phyloP scores from a whole-genome alignment of 2,113 vertebrate species.

The Vulpes vulpes region DNA sequence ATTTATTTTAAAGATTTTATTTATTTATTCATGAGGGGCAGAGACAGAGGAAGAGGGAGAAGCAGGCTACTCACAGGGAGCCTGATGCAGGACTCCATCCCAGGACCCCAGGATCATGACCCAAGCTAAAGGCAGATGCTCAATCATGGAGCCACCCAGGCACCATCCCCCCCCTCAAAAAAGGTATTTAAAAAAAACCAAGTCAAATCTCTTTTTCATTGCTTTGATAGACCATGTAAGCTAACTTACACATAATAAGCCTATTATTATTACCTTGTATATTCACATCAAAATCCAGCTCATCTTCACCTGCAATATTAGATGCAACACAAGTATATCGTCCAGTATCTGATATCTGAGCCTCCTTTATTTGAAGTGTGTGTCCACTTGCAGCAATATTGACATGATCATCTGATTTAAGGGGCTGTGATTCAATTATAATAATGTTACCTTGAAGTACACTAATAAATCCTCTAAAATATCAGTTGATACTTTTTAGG shows the following conservation, averaged over 20 bases:
- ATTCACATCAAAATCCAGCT: constrained; percentile 99
- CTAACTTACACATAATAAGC: not conserved
- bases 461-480: not conserved
- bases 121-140: too few relatives aligned
- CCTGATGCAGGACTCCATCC: too few relatives aligned
- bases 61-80: too few relatives aligned
- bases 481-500: not conserved
- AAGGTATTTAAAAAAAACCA: not conserved
- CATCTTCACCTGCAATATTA: constrained; percentile 97
- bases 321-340: constrained; percentile 97
- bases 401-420: constrained; percentile 89
- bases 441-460: constrained; percentile 13
- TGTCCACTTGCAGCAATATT: constrained; percentile 90
- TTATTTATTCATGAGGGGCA: too few relatives aligned
- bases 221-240: not conserved
- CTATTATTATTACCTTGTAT: constrained; percentile 94
- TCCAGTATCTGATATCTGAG: constrained; percentile 95
- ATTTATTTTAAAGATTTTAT: too few relatives aligned
- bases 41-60: too few relatives aligned
- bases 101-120: too few relatives aligned
- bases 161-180: not conserved
- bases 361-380: constrained; percentile 92
- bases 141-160: too few relatives aligned
- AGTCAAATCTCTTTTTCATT: not conserved
- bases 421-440: constrained; percentile 87